Evolutionary conservation across 1,140 invertebrate species (phyloP).

Genomic region (Micrasema longulum): DNA sequence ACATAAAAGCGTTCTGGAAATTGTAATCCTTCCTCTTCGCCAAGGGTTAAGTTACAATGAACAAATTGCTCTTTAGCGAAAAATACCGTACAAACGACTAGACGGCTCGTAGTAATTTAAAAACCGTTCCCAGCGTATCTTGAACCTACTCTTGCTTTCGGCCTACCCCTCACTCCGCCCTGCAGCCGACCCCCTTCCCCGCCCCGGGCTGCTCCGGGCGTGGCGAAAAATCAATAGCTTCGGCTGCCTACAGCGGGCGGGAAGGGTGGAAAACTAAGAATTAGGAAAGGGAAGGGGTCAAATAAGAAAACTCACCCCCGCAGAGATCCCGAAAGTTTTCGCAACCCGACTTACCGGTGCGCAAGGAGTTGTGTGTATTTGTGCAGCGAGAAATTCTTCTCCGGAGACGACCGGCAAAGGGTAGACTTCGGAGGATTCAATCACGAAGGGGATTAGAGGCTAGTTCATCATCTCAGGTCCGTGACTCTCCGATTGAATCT

Average conservation of each 20-base stretch:
- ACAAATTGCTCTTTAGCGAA: conserved; percentile 3
- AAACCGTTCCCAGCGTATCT: conserved; percentile 24
- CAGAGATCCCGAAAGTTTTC: conserved; percentile 48
- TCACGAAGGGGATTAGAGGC: conserved; percentile 48
- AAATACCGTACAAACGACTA: conserved; percentile 1
- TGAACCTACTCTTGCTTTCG: conserved; percentile 29
- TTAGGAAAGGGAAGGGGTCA: conserved; percentile 42
- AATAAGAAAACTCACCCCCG: conserved; percentile 53
- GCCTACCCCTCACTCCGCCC: conserved; percentile 12
- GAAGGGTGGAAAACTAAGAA: conserved; percentile 18
- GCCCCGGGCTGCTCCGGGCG: conserved; percentile 40
- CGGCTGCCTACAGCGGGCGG: conserved; percentile 35
- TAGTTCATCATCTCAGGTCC: conserved; percentile 38
- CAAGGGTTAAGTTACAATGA: conserved; percentile 1
- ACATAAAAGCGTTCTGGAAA: neutral
- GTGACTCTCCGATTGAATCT: conserved; percentile 19
- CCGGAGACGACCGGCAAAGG: conserved; percentile 6
- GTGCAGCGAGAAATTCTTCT: conserved; percentile 38
- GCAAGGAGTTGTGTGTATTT: conserved; percentile 52
- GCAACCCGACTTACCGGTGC: conserved; percentile 39
- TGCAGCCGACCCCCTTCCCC: conserved; percentile 12
- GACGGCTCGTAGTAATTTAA: neutral
- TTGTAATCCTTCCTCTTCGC: neutral
- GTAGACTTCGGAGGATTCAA: conserved; percentile 50
- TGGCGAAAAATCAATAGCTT: conserved; percentile 54